A percentile compares a stretch with the other conserved stretches of the same genome.
Conservation (phyloP, 2,113 vertebrate genomes). For the Trinectes maculatus region DNA sequence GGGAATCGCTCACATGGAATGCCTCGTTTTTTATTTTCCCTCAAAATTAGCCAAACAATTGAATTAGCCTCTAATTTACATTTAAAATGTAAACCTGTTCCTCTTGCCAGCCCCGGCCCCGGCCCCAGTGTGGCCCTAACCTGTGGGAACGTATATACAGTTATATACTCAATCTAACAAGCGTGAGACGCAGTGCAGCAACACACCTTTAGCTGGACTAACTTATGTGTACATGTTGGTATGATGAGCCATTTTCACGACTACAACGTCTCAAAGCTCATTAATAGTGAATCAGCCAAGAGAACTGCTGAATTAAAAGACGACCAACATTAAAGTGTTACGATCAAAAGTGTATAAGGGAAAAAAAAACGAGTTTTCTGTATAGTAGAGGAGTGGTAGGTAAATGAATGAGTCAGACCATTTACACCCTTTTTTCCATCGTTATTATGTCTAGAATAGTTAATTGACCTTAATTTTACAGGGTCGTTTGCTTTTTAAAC, state of each 20-base stretch:
- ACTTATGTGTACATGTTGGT: background rate
- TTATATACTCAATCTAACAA: background rate
- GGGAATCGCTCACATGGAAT: background rate
- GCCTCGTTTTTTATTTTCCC: constrained; percentile 2
- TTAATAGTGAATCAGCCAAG: background rate
- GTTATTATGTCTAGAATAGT: constrained; percentile 36
- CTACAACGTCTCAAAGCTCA: background rate
- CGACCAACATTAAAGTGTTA: background rate
- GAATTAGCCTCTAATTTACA: constrained; percentile 19
- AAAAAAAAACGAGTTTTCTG: background rate
- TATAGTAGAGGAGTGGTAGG: background rate
- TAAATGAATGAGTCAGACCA: background rate
- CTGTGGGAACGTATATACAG: background rate
- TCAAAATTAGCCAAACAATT: constrained; percentile 10
- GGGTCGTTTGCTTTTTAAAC: constrained; percentile 27
- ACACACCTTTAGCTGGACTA: background rate
- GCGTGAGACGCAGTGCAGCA: background rate
- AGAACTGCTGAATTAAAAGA: background rate
- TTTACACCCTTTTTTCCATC: constrained; percentile 2
- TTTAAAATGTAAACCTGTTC: constrained; percentile 7
- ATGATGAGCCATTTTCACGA: background rate
- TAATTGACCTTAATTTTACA: constrained; percentile 9
- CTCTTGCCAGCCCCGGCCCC: background rate
- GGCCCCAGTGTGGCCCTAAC: background rate
- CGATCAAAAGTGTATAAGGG: background rate